Percentiles rank a stretch among this genome's conserved stretches.
Conservation (phyloP, 2,113 vertebrate species). For the Pteruthius melanotis region DNA sequence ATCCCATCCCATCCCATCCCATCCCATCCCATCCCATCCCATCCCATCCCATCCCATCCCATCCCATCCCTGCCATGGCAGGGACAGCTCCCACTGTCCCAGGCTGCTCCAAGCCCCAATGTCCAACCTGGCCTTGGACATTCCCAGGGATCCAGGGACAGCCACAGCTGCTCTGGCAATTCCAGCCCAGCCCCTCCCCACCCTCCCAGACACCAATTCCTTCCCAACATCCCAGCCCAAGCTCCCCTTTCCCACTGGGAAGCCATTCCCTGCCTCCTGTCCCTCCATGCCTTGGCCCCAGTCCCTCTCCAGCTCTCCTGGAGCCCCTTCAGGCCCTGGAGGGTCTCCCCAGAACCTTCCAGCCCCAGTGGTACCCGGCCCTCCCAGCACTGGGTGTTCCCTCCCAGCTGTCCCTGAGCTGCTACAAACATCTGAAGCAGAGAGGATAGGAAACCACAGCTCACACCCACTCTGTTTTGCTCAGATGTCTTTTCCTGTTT, state of each 20-base stretch:
- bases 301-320: not conserved
- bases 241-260: not conserved
- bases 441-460: not conserved
- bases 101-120: fast-evolving
- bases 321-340: not conserved
- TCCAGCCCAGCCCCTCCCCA: not conserved
- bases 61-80: fast-evolving
- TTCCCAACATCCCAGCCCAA: not conserved
- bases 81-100: not conserved
- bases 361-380: fast-evolving
- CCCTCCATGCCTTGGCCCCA: not conserved
- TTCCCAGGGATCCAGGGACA: not conserved
- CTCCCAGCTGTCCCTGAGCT: not conserved
- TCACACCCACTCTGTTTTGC: not conserved
- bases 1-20: fast-evolving
- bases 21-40: fast-evolving
- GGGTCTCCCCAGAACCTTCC: not conserved
- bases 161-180: not conserved
- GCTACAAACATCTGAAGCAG: not conserved
- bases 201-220: fast-evolving
- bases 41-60: fast-evolving
- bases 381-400: not conserved
- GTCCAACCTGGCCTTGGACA: not conserved
- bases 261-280: not conserved
- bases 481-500: constrained; percentile 20